These are phyloP conservation scores for Tenualosa thibaudeaui DNA, from an alignment of 2,797 vertebrate species.

Conservation along the genomic window DNA sequence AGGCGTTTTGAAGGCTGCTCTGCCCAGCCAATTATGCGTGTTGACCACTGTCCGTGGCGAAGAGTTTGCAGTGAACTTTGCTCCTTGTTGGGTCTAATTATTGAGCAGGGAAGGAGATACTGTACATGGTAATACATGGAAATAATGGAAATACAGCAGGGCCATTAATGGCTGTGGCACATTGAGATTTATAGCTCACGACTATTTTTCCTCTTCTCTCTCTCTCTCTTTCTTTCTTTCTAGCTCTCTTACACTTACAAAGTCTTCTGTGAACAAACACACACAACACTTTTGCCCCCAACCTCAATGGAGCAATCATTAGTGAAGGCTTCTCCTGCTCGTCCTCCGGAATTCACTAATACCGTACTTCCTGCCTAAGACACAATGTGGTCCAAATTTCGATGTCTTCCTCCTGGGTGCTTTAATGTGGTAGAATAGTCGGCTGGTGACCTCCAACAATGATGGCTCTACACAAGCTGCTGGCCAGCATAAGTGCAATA, in stretches of 20 bases:
- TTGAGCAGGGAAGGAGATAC: not conserved
- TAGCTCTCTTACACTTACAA: not conserved
- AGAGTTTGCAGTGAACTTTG: constrained; percentile 23
- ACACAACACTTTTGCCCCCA: not conserved
- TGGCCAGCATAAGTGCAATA: constrained; percentile 24
- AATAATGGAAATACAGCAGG: not conserved
- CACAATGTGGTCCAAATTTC: not conserved
- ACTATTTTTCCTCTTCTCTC: not conserved
- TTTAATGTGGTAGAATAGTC: not conserved
- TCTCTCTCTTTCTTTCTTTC: not conserved
- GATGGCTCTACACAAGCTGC: constrained; percentile 10
- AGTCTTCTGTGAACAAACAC: not conserved
- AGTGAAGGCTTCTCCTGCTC: not conserved
- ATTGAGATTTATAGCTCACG: not conserved
- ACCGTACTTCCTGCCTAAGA: not conserved
- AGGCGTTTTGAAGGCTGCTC: not conserved
- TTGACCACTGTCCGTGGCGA: constrained; percentile 11
- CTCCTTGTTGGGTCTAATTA: constrained; percentile 27
- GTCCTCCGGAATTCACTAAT: not conserved
- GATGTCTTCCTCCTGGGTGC: not conserved
- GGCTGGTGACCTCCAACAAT: not conserved
- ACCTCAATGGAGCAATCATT: constrained; percentile 3
- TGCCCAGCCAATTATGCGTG: constrained; percentile 20
- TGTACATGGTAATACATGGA: not conserved
- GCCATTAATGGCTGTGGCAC: not conserved